A percentile compares a stretch with the other conserved stretches of the same genome.
phyloP scores from a whole-genome alignment of 2,113 vertebrate genomes.

The Solea solea region DNA sequence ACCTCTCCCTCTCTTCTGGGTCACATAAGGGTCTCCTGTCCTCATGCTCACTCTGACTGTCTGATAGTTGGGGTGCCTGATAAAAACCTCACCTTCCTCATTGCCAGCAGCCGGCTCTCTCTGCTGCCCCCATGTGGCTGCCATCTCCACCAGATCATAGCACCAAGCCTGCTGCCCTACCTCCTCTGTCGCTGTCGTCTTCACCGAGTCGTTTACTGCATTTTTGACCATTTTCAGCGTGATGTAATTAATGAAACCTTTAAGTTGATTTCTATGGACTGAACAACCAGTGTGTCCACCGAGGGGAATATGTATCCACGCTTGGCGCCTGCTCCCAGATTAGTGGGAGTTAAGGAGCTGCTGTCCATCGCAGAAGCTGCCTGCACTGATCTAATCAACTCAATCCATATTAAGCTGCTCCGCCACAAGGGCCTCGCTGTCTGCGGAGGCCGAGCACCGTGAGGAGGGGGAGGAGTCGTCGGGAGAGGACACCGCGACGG shows the following conservation, averaged over 20 bases:
- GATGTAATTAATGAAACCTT: slow-evolving; percentile 44
- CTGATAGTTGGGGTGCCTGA: slow-evolving; percentile 4
- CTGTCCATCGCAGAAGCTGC: slow-evolving; percentile 63
- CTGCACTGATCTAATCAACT: slow-evolving; percentile 80
- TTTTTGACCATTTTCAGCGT: slow-evolving; percentile 2
- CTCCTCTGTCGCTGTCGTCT: slow-evolving; percentile 32
- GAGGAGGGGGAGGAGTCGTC: slow-evolving; percentile 10
- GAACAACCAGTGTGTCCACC: slow-evolving; percentile 21
- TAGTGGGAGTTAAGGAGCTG: slow-evolving; percentile 71
- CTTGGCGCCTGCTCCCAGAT: slow-evolving; percentile 58
- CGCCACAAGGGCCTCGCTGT: slow-evolving; percentile 57
- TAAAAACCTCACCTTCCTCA: not conserved
- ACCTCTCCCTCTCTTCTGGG: slow-evolving; percentile 49
- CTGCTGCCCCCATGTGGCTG: slow-evolving; percentile 65
- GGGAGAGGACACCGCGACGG: slow-evolving; percentile 13
- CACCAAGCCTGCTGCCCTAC: not conserved
- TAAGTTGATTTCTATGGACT: slow-evolving; percentile 30
- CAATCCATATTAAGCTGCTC: slow-evolving; percentile 75
- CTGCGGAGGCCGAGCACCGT: slow-evolving; percentile 28
- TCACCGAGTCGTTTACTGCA: slow-evolving; percentile 36
- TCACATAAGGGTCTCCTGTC: slow-evolving; percentile 57
- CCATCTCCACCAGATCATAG: not conserved
- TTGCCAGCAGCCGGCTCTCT: slow-evolving; percentile 14
- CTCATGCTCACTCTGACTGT: slow-evolving; percentile 20
- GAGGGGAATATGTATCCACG: slow-evolving; percentile 4